These are phyloP conservation scores for Corythoichthys haematopterus DNA, from an alignment of 2,113 vertebrate genomes.

Conservation along the genomic window DNA sequence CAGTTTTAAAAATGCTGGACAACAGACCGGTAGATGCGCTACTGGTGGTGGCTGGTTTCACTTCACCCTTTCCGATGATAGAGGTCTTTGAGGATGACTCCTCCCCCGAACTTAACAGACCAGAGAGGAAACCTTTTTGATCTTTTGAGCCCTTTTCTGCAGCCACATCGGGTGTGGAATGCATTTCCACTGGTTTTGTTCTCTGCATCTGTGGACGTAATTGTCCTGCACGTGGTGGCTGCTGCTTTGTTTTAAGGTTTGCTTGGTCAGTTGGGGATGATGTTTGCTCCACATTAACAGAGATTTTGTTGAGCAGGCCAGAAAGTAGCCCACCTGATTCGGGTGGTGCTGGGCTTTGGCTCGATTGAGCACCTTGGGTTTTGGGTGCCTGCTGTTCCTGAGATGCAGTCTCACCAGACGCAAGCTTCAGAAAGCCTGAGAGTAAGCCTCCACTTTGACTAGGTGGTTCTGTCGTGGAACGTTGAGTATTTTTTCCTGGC, in stretches of 20 bases:
- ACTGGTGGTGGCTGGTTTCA: conserved; percentile 40
- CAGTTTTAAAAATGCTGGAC: conserved; percentile 76
- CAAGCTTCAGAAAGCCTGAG: conserved; percentile 74
- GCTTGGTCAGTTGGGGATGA: conserved; percentile 26
- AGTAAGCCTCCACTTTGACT: conserved; percentile 61
- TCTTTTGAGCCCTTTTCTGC: conserved; percentile 52
- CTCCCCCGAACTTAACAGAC: conserved; percentile 72
- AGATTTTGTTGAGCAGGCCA: conserved; percentile 65
- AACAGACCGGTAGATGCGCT: conserved; percentile 63
- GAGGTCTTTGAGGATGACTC: conserved; percentile 48
- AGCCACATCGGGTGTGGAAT: conserved; percentile 42
- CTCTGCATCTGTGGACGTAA: conserved; percentile 59
- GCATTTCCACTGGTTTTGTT: conserved; percentile 60
- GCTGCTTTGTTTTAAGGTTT: conserved; percentile 30
- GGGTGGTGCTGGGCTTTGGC: conserved; percentile 39
- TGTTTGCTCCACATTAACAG: conserved; percentile 44
- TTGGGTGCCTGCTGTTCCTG: conserved; percentile 44
- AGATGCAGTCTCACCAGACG: conserved; percentile 66
- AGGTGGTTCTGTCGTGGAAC: conserved; percentile 39
- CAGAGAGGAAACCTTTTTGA: conserved; percentile 72
- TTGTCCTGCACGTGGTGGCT: conserved; percentile 36
- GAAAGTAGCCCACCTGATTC: conserved; percentile 70
- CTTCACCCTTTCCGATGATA: conserved; percentile 42
- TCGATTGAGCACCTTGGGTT: conserved; percentile 21
- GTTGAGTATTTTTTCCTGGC: conserved; percentile 33